Evolutionary conservation across 2,113 vertebrate species (phyloP).

Genomic region (Leucosticte australis): DNA sequence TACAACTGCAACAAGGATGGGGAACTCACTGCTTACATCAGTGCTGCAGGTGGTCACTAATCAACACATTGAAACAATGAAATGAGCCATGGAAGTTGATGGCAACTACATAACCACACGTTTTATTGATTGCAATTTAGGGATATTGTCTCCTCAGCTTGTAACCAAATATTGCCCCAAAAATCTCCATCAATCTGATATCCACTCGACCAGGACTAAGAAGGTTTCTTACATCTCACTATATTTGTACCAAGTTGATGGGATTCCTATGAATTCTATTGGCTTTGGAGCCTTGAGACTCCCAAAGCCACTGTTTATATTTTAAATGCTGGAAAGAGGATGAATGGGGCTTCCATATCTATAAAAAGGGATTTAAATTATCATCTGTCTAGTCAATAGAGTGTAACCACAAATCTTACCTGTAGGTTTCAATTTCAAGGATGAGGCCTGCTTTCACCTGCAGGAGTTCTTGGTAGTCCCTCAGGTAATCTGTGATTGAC

Average conservation of each 20-base stretch:
- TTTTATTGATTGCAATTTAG: not conserved
- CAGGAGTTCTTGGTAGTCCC: slow-evolving; percentile 89
- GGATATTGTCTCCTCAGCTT: not conserved
- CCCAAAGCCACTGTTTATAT: not conserved
- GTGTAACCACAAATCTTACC: slow-evolving; percentile 69
- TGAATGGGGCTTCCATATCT: not conserved
- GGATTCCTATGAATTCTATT: not conserved
- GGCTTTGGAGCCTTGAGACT: not conserved
- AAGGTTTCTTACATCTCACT: not conserved
- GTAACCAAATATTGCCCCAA: not conserved
- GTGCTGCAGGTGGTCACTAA: not conserved
- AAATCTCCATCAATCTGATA: not conserved
- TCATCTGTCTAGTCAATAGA: not conserved
- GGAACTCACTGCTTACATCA: not conserved
- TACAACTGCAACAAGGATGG: not conserved
- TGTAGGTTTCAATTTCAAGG: slow-evolving; percentile 92
- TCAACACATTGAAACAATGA: not conserved
- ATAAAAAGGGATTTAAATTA: not conserved
- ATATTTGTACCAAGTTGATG: not conserved
- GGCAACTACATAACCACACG: not conserved
- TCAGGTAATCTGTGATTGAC: slow-evolving; percentile 81
- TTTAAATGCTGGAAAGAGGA: not conserved
- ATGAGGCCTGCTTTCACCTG: slow-evolving; percentile 90
- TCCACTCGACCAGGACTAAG: not conserved
- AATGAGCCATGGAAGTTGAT: not conserved